A percentile compares a stretch with the other conserved stretches of the same genome.
phyloP scores from a whole-genome alignment of 1,140 invertebrate genomes.

The Rhopalosiphum maidis region DNA sequence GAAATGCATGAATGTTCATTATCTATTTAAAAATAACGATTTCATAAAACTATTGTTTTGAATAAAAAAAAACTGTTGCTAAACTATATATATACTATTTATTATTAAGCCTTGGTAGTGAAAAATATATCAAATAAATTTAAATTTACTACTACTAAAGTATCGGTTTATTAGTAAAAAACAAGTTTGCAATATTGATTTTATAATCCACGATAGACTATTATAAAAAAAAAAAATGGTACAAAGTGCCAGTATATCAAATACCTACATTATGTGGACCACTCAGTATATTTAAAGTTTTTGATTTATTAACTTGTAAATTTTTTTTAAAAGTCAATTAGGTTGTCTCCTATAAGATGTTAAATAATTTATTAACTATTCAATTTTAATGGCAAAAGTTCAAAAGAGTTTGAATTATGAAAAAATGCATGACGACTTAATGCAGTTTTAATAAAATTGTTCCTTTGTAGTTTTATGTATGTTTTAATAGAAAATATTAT shows the following conservation, averaged over 20 bases:
- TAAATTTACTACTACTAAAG: background rate
- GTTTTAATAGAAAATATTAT: background rate
- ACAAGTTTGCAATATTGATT: background rate
- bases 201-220: background rate
- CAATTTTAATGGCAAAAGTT: background rate
- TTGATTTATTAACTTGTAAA: background rate
- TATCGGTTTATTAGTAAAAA: background rate
- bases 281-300: background rate
- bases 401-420: background rate
- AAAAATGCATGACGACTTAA: background rate
- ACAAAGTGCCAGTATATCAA: background rate
- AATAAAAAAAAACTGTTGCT: background rate
- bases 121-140: background rate
- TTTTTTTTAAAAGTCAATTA: background rate
- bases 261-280: background rate
- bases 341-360: background rate
- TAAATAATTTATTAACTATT: slow-evolving; percentile 3
- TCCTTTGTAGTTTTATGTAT: background rate
- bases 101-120: background rate
- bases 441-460: background rate
- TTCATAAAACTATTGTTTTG: background rate
- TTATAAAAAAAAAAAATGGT: background rate
- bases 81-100: background rate
- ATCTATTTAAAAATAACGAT: background rate
- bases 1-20: background rate